Evolutionary conservation across 2,888 invertebrate genomes (phyloP), one percentile per base, ranked within the genome.

Genomic region (Octonoba sinensis): DNA sequence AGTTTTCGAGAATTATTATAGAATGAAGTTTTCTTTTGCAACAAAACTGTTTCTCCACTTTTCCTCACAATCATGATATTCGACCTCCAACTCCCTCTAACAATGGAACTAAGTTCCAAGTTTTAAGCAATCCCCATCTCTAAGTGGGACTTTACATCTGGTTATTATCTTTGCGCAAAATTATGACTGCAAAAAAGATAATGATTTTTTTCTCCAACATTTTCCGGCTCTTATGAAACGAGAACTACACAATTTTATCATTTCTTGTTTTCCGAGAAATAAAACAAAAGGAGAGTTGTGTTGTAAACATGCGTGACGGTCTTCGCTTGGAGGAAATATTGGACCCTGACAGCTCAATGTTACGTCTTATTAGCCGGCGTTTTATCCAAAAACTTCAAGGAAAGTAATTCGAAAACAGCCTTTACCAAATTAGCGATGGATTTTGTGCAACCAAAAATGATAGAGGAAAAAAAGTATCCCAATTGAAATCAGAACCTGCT

Each of bases 251-350:
- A 47, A n/a, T 60, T 46, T 59, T 47, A 44, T 67, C 54, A 51
- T 70, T 67, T 73, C 67, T 77, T 70, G 62, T 66, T 75, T 67
- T 66, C 46, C 49, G 44, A 36, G 47, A 70, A 69, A 73, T 74
- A 81, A 81, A 81, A 81, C 73, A 69, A 73, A 73, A 81, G 79
- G 69, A 66, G 51, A 81, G 66, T 81, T 81, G 54, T 16, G 59
- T 22, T 18, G 79, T 74, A 81, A 81, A 81, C 73, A 81, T 69
- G 79, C 79, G 73, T 81, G 79, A 81, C 79, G 65, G 62, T 77
- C 70, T 70, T 54, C 24, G 27, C 62, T 62, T 77, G 69, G 60
- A 77, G 76, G 76, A 77, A 77, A 77, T 60, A 69, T 56, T 16
- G 44, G 62, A 62, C 62, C 36, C 69, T 70, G 76, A 77, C 76